Base-by-base conservation (phyloP, 2,113 vertebrate species). In the Nothocercus julius region DNA sequence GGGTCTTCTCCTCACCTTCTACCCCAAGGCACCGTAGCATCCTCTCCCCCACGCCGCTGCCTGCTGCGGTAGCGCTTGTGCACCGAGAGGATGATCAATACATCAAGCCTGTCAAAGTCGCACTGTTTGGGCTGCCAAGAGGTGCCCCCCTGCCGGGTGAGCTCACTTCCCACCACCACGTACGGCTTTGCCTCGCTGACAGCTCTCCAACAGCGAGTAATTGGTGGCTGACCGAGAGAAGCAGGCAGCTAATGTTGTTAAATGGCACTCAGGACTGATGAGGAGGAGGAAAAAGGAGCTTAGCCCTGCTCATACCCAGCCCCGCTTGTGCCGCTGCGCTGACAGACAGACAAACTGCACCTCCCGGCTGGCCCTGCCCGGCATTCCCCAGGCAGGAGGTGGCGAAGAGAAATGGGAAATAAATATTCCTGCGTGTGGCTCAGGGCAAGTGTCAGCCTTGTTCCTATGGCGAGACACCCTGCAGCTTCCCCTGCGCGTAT, bases 51-150 rank as follows among this genome's bases (percentile, higher is more conserved):
- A 4, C 9, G 4, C 74, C 3, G 22, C 44, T 47, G 53, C 85
- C 87, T 88, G 86, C 87, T 66, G 64, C 13, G 17, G 81, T 76
- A 92, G 94, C 80, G 19, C 68, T 95, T 83, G 68, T 91, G 68
- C 85, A 92, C 85, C 66, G 34, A 38, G 73, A 73, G 93, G 49
- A 9, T 61, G 75, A 93, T 84, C 85, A 95, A 92, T 78, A 49
- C 67, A 95, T 96, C 95, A 91, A 13, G 72, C 42, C 95, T 97
- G 97, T 97, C 97, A 97, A 68, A 85, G 80, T 16, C 12, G 7
- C 27, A 3, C 49, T 92, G 90, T 82, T 95, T 89, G 82, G 80
- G 91, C 38, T 64, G 80, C 64, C 17, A 85, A 62, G 82, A 92
- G 85, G 76, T 63, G 16, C 58, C 4, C 49, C 64, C 95, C 92